These are phyloP conservation scores for Champsocephalus esox DNA, from an alignment of 2,797 vertebrate species.

Conservation along the genomic window DNA sequence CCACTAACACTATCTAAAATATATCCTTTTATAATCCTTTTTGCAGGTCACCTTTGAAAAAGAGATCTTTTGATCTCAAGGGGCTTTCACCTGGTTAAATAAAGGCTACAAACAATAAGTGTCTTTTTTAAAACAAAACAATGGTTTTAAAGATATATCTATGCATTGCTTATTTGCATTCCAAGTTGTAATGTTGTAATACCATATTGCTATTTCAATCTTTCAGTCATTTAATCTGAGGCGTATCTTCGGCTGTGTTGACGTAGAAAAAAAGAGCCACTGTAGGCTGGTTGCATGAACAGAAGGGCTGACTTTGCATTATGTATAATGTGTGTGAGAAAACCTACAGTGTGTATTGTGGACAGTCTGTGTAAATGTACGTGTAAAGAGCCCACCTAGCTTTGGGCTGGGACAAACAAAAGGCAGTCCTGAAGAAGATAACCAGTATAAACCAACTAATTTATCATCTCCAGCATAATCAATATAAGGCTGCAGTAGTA, in stretches of 20 bases:
- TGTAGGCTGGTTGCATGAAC: conserved; percentile 13
- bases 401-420: conserved; percentile 14
- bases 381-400: neutral
- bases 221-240: conserved; percentile 20
- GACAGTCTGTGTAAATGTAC: neutral
- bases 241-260: conserved; percentile 22
- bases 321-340: conserved; percentile 21
- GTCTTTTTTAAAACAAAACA: neutral
- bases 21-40: too few relatives aligned
- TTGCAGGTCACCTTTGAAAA: too few relatives aligned
- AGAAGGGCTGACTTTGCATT: conserved; percentile 42
- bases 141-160: neutral
- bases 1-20: neutral
- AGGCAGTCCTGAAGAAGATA: neutral
- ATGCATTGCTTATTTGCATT: conserved; percentile 24
- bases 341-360: conserved; percentile 5
- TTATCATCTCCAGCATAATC: neutral
- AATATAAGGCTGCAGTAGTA: neutral
- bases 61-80: too few relatives aligned
- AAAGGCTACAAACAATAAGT: too few relatives aligned
- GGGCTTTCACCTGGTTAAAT: too few relatives aligned
- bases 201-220: conserved; percentile 9
- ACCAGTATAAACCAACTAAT: neutral
- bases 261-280: conserved; percentile 17
- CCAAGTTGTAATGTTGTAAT: conserved; percentile 15